Evolutionary conservation across 2,888 invertebrate species (phyloP).

Genomic region (Melipona bicolor): DNA sequence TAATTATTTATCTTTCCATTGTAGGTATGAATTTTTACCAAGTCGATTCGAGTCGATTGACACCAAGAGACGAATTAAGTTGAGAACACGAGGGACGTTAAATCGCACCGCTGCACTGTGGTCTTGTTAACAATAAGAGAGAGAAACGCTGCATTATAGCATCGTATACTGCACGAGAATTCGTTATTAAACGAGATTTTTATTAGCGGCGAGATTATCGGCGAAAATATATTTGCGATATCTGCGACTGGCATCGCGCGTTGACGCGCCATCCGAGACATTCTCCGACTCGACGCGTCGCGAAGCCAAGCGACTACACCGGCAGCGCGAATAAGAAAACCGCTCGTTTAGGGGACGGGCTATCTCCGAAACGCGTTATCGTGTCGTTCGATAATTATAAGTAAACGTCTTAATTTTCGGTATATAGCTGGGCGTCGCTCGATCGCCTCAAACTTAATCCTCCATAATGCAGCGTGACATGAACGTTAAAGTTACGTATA

Average conservation of each 20-base stretch:
- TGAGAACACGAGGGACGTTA: no score
- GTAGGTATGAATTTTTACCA: no score
- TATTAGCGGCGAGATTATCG: conserved; percentile 54
- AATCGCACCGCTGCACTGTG: background rate
- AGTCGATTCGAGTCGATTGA: no score
- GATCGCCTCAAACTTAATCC: no score
- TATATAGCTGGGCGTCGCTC: no score
- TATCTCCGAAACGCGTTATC: conserved; percentile 23
- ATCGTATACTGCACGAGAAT: conserved; percentile 28
- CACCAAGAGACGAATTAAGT: no score
- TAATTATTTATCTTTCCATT: no score
- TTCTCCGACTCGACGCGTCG: conserved; percentile 15
- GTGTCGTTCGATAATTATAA: conserved; percentile 40
- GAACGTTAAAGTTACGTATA: no score
- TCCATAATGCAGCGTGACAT: no score
- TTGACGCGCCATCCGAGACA: conserved; percentile 31
- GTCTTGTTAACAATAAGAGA: background rate
- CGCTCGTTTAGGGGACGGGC: background rate
- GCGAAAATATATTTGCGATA: conserved; percentile 45
- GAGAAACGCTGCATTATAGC: conserved; percentile 20
- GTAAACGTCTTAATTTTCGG: conserved; percentile 39
- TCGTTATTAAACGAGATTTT: conserved; percentile 51
- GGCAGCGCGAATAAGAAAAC: background rate
- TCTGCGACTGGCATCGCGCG: conserved; percentile 49
- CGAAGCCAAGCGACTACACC: background rate